Conservation (phyloP, 2,888 invertebrate species). For the Drosophila melanosoma region DNA sequence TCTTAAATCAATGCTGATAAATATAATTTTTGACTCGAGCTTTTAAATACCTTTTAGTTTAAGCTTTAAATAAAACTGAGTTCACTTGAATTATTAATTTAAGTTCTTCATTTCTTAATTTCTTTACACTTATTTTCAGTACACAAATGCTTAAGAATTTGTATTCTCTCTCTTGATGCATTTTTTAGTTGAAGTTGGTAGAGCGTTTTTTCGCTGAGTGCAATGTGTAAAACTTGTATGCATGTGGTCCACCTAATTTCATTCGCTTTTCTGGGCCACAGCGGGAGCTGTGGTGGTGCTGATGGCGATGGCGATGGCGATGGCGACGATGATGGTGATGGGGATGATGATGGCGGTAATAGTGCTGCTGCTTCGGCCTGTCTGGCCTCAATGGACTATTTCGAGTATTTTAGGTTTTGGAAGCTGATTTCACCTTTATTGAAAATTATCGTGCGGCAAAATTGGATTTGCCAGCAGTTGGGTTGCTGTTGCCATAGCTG, state of each 20-base stretch:
- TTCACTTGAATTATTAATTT: background rate
- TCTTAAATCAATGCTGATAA: background rate
- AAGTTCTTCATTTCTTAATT: background rate
- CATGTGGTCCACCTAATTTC: slow-evolving; percentile 58
- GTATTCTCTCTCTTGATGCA: background rate
- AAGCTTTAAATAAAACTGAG: background rate
- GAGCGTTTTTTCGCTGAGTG: background rate
- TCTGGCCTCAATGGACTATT: background rate
- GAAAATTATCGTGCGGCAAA: slow-evolving; percentile 36
- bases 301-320: background rate
- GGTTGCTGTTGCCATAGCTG: slow-evolving; percentile 16
- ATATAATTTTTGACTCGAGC: background rate
- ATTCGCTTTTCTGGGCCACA: slow-evolving; percentile 36
- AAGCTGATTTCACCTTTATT: slow-evolving; percentile 28
- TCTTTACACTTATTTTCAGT: background rate
- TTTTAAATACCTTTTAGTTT: background rate
- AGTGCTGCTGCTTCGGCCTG: background rate
- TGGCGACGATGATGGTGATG: slow-evolving; percentile 1
- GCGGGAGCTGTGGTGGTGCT: background rate
- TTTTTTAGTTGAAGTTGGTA: background rate
- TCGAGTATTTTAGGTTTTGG: slow-evolving; percentile 9
- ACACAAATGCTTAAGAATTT: background rate
- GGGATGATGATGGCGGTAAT: slow-evolving; percentile 4
- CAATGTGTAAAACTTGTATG: background rate
- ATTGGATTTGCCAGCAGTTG: slow-evolving; percentile 36